A percentile compares a stretch with the other conserved stretches of the same genome.
phyloP scores from a whole-genome alignment of 2,888 invertebrate genomes.

The Allophyes oxyacanthae region DNA sequence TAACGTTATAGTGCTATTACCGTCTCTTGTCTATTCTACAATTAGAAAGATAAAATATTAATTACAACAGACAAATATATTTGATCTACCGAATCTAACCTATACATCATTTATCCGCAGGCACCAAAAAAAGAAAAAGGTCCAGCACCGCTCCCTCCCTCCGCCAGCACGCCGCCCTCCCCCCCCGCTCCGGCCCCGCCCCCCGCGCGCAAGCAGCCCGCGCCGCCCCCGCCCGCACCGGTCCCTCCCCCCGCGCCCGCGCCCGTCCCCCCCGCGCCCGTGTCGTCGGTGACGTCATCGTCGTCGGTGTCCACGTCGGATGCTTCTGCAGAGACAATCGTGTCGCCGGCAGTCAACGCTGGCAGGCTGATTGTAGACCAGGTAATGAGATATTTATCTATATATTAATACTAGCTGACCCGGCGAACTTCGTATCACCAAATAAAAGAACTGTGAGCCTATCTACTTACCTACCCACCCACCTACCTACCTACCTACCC shows the following conservation, averaged over 20 bases:
- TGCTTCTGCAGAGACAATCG: conserved; percentile 7
- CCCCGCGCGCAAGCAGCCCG: conserved; percentile 35
- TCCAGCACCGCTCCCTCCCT: conserved; percentile 92
- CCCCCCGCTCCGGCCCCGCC: conserved; percentile 56
- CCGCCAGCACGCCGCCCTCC: conserved; percentile 60
- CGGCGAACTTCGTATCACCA: too few relatives aligned
- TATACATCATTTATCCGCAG: conserved; percentile 70
- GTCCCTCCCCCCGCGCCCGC: conserved; percentile 88
- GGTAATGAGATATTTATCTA: conserved; percentile 53
- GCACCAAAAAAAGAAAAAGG: conserved; percentile 95
- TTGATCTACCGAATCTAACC: too few relatives aligned
- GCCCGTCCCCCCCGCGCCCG: conserved; percentile 81
- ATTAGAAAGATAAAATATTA: too few relatives aligned
- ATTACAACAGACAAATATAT: too few relatives aligned
- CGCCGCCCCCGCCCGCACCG: conserved; percentile 41
- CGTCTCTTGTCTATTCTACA: too few relatives aligned
- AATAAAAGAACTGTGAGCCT: too few relatives aligned
- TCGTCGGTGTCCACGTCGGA: conserved; percentile 29
- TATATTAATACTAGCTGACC: too few relatives aligned
- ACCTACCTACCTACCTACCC: too few relatives aligned
- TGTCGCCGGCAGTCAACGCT: conserved; percentile 47
- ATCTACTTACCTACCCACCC: too few relatives aligned
- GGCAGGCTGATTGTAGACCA: conserved; percentile 76
- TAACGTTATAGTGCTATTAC: too few relatives aligned
- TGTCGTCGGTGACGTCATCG: conserved; percentile 53